Conservation (phyloP, 2,888 invertebrate species). For the Drosophila nigritarsus region DNA sequence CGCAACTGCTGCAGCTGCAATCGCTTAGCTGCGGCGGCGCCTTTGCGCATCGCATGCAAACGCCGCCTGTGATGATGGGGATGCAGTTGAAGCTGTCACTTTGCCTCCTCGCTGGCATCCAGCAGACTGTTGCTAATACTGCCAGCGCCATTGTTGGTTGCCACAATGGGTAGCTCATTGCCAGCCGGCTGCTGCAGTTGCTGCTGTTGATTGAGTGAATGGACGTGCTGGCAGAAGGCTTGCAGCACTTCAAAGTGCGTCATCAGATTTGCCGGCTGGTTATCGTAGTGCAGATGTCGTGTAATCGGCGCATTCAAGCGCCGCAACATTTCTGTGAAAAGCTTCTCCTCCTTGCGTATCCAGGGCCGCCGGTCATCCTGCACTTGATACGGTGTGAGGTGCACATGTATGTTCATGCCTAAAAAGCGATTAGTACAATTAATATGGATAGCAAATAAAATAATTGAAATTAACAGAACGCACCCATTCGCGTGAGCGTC, state of each 20-base stretch:
- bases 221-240: conserved; percentile 86
- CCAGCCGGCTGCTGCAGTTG: conserved; percentile 63
- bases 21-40: conserved; percentile 70
- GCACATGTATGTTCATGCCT: conserved; percentile 91
- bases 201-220: conserved; percentile 80
- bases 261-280: conserved; percentile 87
- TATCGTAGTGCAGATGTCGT: conserved; percentile 88
- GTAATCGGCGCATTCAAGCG: conserved; percentile 89
- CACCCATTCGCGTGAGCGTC: conserved; percentile 90
- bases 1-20: conserved; percentile 72
- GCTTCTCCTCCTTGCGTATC: conserved; percentile 93
- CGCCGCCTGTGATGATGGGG: conserved; percentile 82
- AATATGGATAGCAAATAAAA: not conserved
- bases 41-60: conserved; percentile 78
- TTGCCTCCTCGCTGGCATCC: conserved; percentile 82
- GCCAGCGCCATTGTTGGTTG: conserved; percentile 61
- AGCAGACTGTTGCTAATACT: conserved; percentile 70
- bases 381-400: conserved; percentile 96
- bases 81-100: conserved; percentile 84
- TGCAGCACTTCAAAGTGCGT: conserved; percentile 92
- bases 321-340: conserved; percentile 89
- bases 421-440: conserved; percentile 11
- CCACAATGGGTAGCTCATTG: conserved; percentile 64
- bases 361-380: conserved; percentile 92
- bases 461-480: conserved; percentile 45